Conservation (phyloP, 1,140 invertebrate species). For the Dufourea novaeangliae region DNA sequence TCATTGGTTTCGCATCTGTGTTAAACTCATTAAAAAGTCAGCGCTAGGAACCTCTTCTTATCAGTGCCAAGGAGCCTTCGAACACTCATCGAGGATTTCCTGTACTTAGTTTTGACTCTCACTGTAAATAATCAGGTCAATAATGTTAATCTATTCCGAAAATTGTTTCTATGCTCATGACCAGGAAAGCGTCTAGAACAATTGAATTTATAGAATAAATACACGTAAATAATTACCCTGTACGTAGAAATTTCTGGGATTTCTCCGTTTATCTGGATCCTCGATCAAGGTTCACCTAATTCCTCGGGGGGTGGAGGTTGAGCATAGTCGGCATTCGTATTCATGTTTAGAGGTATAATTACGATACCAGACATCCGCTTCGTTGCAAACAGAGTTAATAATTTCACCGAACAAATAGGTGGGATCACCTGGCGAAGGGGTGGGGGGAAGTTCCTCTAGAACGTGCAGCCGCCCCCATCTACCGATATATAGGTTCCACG, state of each 20-base stretch:
- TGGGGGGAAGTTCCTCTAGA: not conserved
- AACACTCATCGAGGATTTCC: too few relatives aligned
- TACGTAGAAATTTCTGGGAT: not conserved
- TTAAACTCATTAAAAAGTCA: too few relatives aligned
- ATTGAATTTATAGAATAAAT: too few relatives aligned
- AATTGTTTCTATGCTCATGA: too few relatives aligned
- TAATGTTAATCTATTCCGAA: too few relatives aligned
- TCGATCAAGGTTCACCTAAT: not conserved
- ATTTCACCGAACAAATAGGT: constrained; percentile 28
- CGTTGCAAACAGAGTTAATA: not conserved
- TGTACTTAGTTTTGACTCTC: too few relatives aligned
- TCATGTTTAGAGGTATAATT: not conserved
- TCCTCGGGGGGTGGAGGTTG: not conserved
- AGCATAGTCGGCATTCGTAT: not conserved
- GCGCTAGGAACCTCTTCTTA: too few relatives aligned
- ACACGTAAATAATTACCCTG: too few relatives aligned
- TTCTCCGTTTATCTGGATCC: not conserved
- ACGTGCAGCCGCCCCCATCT: not conserved
- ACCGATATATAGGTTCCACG: not conserved
- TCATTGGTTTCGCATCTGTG: too few relatives aligned
- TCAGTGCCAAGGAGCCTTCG: too few relatives aligned
- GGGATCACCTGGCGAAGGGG: not conserved
- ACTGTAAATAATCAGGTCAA: too few relatives aligned
- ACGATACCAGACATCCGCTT: not conserved
- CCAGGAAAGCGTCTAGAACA: too few relatives aligned